Evolutionary conservation across 1,140 invertebrate genomes (phyloP).

Genomic region (Lithobius niger): DNA sequence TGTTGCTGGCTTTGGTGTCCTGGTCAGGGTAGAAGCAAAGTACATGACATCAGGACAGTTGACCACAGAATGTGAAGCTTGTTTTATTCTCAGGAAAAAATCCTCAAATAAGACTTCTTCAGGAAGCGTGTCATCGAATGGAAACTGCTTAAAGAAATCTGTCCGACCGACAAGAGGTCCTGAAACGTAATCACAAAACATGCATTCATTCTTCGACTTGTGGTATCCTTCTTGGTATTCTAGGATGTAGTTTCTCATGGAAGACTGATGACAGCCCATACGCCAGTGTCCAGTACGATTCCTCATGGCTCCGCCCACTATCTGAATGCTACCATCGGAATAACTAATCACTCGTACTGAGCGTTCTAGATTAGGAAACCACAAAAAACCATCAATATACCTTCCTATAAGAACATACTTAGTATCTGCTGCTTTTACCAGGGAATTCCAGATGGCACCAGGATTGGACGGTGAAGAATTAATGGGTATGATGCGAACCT

Average conservation of each 20-base stretch:
- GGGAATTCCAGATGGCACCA: conserved; percentile 19
- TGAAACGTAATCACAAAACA: conserved; percentile 26
- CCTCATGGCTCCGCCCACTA: conserved; percentile 23
- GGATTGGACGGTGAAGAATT: background rate
- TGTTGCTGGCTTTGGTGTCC: background rate
- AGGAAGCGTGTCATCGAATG: conserved; percentile 13
- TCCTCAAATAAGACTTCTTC: conserved; percentile 11
- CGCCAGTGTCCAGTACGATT: conserved; percentile 25
- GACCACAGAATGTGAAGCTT: background rate
- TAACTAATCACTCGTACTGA: conserved; percentile 22
- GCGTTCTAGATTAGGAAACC: conserved; percentile 21
- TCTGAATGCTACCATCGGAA: conserved; percentile 13
- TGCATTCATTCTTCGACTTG: conserved; percentile 24
- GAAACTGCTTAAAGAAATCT: conserved; percentile 14
- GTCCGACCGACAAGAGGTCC: conserved; percentile 25
- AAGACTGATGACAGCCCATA: conserved; percentile 24
- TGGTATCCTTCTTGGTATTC: conserved; percentile 24
- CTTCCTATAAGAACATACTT: conserved; percentile 24
- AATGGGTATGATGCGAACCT: too few relatives aligned
- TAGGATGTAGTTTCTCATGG: conserved; percentile 22
- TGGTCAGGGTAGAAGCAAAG: background rate
- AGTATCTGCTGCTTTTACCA: conserved; percentile 19
- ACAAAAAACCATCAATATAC: conserved; percentile 16
- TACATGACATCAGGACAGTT: conserved; percentile 3
- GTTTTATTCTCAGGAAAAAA: conserved; percentile 18